Evolutionary conservation across 2,888 invertebrate species (phyloP).

Genomic region (Myathropa florea): DNA sequence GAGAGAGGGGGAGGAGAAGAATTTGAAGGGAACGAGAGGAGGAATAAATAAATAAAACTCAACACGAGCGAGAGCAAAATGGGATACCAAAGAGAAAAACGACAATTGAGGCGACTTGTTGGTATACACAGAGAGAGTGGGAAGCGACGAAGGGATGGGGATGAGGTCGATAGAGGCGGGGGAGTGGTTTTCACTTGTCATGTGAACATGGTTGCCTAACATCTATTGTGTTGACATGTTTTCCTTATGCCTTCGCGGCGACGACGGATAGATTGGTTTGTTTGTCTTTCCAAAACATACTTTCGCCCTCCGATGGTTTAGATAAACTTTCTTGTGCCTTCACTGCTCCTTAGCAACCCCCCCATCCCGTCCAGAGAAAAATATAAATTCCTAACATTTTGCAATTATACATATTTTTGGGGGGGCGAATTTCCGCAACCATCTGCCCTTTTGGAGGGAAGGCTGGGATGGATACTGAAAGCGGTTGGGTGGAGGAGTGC

Average conservation of each 20-base stretch:
- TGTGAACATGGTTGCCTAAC: conserved; percentile 23
- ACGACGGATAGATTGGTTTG: neutral
- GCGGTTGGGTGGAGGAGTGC: neutral
- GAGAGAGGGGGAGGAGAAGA: neutral
- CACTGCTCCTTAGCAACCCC: neutral
- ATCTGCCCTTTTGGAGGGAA: neutral
- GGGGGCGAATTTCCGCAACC: neutral
- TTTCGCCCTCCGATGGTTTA: neutral
- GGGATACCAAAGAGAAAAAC: neutral
- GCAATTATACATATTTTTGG: conserved; percentile 10
- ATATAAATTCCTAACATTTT: conserved; percentile 1
- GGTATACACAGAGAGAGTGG: neutral
- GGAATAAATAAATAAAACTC: conserved; percentile 34
- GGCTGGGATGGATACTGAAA: neutral
- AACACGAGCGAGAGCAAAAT: conserved; percentile 20
- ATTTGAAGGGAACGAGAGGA: neutral
- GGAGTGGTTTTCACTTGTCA: conserved; percentile 47
- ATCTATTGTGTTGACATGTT: neutral
- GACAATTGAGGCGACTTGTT: neutral
- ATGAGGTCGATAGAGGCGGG: no score
- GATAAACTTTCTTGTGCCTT: neutral
- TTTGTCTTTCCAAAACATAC: conserved; percentile 9
- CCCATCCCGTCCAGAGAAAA: neutral
- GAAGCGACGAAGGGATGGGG: neutral
- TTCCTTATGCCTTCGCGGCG: neutral